Base-by-base conservation (phyloP, 2,797 vertebrate species). In the Bucorvus abyssinicus region DNA sequence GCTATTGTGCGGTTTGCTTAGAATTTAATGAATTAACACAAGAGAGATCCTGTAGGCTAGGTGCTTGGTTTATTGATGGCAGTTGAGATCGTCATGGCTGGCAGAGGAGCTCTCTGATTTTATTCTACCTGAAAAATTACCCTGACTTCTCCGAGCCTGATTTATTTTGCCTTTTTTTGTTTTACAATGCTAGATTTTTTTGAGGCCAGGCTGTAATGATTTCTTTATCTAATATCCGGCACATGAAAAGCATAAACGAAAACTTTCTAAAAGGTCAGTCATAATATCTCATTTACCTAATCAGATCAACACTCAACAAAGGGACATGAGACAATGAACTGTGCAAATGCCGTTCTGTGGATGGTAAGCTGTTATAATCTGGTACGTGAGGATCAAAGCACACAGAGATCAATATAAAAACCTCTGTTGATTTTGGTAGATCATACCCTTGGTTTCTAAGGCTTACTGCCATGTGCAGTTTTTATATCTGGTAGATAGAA, bases 21-120 rank as follows among this genome's bases (percentile, higher is more conserved):
- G 91, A 94, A 86, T 78, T 64, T 67, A 93, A 64, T 92, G 67
- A 91, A 96, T 95, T 94, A 89, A 74, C 90, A 91, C 69, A 87
- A 79, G 74, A 78, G 47, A 85, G 71, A 87, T 86, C 29, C 70
- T 95, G 40, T 83, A 91, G 50, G 52, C 53, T 10, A 34, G 64
- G 42, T 73, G 32, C 26, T 90, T 6, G 0, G 44, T 63, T 86
- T 60, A 32, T 29, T 70, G 84, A 4, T 14, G 34, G 40, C 23
- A 52, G 11, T 15, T 57, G 49, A 68, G 42, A 21, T 67, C 59
- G 79, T 88, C 17, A 11, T 67, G 67, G 40, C 85, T 86, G 73
- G 4, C 60, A 84, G 30, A 71, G 82, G 2, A 34, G 8, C 32
- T 6, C 15, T 69, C 42, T 52, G 32, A 69, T 80, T 80, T 63